Conservation (phyloP, 2,113 vertebrate genomes). For the Stigmatopora nigra region DNA sequence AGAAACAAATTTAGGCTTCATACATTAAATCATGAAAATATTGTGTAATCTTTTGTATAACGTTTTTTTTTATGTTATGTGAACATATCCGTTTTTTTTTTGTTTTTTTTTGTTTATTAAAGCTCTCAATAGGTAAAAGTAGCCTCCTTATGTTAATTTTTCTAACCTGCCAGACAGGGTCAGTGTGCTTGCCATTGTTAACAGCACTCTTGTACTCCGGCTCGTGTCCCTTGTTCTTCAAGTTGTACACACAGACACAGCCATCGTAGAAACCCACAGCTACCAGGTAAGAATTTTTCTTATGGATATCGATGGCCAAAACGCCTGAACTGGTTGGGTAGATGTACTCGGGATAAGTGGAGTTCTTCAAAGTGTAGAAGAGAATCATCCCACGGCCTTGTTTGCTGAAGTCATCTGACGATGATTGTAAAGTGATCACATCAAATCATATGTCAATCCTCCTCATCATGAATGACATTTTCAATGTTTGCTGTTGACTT, state of each 20-base stretch:
- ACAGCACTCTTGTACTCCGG: constrained; percentile 74
- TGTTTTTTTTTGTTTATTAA: not conserved
- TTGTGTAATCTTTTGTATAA: too few species aligned
- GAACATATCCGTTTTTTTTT: too few species aligned
- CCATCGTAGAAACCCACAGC: constrained; percentile 85
- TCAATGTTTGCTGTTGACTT: constrained; percentile 59
- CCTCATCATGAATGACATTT: not conserved
- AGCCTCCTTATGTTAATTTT: not conserved
- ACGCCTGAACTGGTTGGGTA: constrained; percentile 76
- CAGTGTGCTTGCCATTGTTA: constrained; percentile 81
- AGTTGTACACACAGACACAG: constrained; percentile 84
- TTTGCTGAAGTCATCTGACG: constrained; percentile 79
- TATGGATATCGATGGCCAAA: constrained; percentile 84
- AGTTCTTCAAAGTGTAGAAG: constrained; percentile 84
- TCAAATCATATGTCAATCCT: constrained; percentile 48
- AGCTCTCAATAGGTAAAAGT: not conserved
- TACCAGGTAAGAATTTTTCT: constrained; percentile 71
- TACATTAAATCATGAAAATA: too few species aligned
- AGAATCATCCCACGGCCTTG: constrained; percentile 82
- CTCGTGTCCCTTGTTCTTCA: constrained; percentile 67
- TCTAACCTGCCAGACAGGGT: constrained; percentile 93
- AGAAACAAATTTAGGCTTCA: too few species aligned
- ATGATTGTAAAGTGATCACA: not conserved
- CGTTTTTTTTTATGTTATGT: too few species aligned
- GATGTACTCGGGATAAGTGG: constrained; percentile 78